A percentile compares a stretch with the other conserved stretches of the same genome.
phyloP scores from a whole-genome alignment of 2,797 vertebrate species.

The Crocodylus rhombifer region DNA sequence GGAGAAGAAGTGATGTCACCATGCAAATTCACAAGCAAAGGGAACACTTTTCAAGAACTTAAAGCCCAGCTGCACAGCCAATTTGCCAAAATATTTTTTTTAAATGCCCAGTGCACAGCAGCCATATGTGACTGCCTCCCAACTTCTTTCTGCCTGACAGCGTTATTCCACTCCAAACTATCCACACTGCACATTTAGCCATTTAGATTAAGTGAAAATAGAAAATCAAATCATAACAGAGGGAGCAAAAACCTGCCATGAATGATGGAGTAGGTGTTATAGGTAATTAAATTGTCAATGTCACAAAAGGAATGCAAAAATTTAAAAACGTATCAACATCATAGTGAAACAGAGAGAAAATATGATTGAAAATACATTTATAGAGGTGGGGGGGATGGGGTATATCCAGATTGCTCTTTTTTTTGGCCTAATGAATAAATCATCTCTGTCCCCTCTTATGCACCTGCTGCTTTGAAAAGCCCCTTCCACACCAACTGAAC shows the following conservation, averaged over 20 bases:
- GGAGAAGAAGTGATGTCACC: slow-evolving; percentile 40
- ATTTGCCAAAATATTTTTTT: slow-evolving; percentile 66
- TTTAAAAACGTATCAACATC: slow-evolving; percentile 41
- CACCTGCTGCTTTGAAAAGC: slow-evolving; percentile 90
- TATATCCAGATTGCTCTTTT: slow-evolving; percentile 85
- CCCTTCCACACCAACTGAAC: slow-evolving; percentile 83
- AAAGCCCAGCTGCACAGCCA: slow-evolving; percentile 71
- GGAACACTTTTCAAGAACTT: slow-evolving; percentile 68
- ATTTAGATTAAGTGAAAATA: slow-evolving; percentile 43
- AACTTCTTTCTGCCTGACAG: slow-evolving; percentile 2
- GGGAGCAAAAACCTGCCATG: slow-evolving; percentile 35
- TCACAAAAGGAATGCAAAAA: slow-evolving; percentile 63
- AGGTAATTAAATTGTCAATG: slow-evolving; percentile 72
- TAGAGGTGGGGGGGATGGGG: slow-evolving; percentile 72
- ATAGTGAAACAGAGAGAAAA: slow-evolving; percentile 53
- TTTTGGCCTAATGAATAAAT: slow-evolving; percentile 94
- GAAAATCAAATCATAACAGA: slow-evolving; percentile 65
- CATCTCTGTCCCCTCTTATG: slow-evolving; percentile 81
- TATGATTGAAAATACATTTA: slow-evolving; percentile 75
- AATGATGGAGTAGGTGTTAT: slow-evolving; percentile 33
- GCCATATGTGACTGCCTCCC: slow-evolving; percentile 8
- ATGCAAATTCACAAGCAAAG: slow-evolving; percentile 69
- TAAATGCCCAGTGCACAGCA: not conserved
- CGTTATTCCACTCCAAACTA: slow-evolving; percentile 40
- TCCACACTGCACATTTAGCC: slow-evolving; percentile 27